phyloP scores from a whole-genome alignment of 2,797 vertebrate species.

The Eulemur coronatus region DNA sequence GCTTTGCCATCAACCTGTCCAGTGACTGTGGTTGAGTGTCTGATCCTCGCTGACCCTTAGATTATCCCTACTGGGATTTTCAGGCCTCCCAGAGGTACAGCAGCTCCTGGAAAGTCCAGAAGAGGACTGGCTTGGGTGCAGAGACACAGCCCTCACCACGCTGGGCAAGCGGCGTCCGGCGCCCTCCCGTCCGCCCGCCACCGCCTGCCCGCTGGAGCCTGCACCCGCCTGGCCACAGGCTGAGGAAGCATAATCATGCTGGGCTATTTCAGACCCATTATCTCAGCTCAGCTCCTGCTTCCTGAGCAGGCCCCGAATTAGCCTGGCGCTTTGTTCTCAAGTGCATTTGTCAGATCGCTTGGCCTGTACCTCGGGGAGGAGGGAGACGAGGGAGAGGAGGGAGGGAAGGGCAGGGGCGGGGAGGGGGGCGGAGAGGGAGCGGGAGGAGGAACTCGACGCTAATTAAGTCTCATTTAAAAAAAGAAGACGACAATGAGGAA shows the following conservation, averaged over 20 bases:
- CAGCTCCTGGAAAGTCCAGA: not conserved
- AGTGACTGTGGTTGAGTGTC: not conserved
- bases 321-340: slow-evolving; percentile 81
- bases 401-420: slow-evolving; percentile 42
- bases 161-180: not conserved
- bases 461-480: slow-evolving; percentile 85
- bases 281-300: slow-evolving; percentile 83
- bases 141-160: not conserved
- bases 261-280: slow-evolving; percentile 84
- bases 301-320: slow-evolving; percentile 82
- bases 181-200: not conserved
- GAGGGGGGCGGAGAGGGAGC: slow-evolving; percentile 65
- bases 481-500: slow-evolving; percentile 74
- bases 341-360: slow-evolving; percentile 80
- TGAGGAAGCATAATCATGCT: slow-evolving; percentile 78
- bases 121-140: not conserved
- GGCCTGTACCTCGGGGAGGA: slow-evolving; percentile 70
- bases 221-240: slow-evolving; percentile 70
- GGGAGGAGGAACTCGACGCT: slow-evolving; percentile 81
- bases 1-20: not conserved
- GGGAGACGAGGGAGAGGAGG: slow-evolving; percentile 31
- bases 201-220: slow-evolving; percentile 52
- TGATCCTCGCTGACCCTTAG: not conserved
- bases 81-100: not conserved
- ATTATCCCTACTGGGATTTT: not conserved